Evolutionary conservation across 2,113 vertebrate species (phyloP), one percentile per base, ranked within the genome.

Genomic region (Psittacara wagleri): DNA sequence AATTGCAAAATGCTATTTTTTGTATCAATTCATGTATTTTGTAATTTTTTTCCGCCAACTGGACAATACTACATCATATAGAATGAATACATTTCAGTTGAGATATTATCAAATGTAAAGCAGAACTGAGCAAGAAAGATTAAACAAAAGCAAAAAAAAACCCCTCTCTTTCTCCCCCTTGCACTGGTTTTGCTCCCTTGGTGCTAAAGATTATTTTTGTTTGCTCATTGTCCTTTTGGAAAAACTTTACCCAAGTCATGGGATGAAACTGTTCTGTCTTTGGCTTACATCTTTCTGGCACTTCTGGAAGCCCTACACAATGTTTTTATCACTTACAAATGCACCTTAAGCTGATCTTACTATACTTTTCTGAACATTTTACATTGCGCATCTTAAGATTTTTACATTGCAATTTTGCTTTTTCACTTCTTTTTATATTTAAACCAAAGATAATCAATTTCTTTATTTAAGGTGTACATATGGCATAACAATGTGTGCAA

Each of bases 91-190:
- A 44, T 24, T 59, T 59, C 28, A n/a, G n/a, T 12, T 16, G 24
- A 48, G 23, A 35, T n/a, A 33, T 9, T 43, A 29, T 6, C 27
- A 41, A 54, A 20, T 27, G 10, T 39, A 73, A 62, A 37, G 31
- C 35, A 62, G 66, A 83, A 73, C 1, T 1, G n/a, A 55, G 15
- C 37, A 27, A 73, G 37, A 43, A 72, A 43, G 9, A 39, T 41
- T 31, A 51, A 77, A 82, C 3, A 35, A 54, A 83, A 37, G 29
- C 18, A 29, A 25, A 70, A 33, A 33, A n/a, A n/a, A 8, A 33
- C 0, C 20, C 3, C 28, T 5, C 14, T 27, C 3, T 6, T 17
- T 13, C 7, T 7, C 2, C 19, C 6, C 5, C 29, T 67, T 61
- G 43, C 16, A 15, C 11, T 25, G 19, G 8, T 52, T 70, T 48